These are phyloP conservation scores for Oxyteleia sp. DNA, from an alignment of 2,888 invertebrate genomes.

Conservation along the genomic window DNA sequence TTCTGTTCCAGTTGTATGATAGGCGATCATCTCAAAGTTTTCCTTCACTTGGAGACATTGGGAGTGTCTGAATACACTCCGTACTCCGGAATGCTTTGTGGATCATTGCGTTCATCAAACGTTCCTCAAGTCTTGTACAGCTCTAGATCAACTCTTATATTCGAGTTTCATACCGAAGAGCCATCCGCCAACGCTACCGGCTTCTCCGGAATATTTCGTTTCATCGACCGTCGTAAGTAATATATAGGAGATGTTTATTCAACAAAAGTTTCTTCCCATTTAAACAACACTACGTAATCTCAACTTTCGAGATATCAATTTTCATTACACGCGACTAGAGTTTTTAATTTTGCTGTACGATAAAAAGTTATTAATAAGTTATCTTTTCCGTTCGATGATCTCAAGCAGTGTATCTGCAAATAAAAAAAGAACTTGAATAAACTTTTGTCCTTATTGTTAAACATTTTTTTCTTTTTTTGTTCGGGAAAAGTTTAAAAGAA, in stretches of 20 bases:
- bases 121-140: conserved; percentile 93
- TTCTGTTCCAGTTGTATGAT: conserved; percentile 91
- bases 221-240: conserved; percentile 93
- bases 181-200: conserved; percentile 90
- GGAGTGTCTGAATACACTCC: conserved; percentile 93
- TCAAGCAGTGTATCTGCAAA: too few species aligned
- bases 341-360: too few species aligned
- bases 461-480: too few species aligned
- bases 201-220: conserved; percentile 92
- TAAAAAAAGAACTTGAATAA: too few species aligned
- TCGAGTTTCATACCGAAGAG: conserved; percentile 91
- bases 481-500: too few species aligned
- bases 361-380: too few species aligned
- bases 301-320: conserved; percentile 52
- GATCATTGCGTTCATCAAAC: conserved; percentile 89
- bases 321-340: too few species aligned
- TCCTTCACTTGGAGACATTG: conserved; percentile 92
- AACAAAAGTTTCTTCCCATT: conserved; percentile 29
- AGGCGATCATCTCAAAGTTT: conserved; percentile 93
- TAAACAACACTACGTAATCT: conserved; percentile 52
- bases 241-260: conserved; percentile 59
- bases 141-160: conserved; percentile 91
- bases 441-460: too few species aligned
- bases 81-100: conserved; percentile 92
- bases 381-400: too few species aligned